Evolutionary conservation across 1,140 invertebrate genomes (phyloP), one percentile per base, ranked within the genome.

Genomic region (Dendroctonus valens): DNA sequence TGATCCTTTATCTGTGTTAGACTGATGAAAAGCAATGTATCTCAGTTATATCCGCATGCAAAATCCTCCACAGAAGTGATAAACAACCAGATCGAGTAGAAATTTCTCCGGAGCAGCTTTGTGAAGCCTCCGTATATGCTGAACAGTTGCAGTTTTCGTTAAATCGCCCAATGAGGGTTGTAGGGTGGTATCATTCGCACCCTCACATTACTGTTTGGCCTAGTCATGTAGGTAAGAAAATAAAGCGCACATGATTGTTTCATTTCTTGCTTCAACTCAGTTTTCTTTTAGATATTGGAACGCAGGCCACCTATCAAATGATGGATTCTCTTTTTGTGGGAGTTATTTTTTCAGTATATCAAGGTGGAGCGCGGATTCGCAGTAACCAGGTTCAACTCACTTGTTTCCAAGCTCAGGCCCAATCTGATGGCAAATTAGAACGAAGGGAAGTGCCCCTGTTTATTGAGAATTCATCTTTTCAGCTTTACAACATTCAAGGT

Each of bases 151-250:
- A 84, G 38, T 69, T 78, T 7, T 79, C 84, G 77, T 80, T 88
- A 51, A 78, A 83, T 2, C 79, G 82, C 53, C 86, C 87, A 15
- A 83, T 94, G 73, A 80, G 90, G 73, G 91, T 95, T 46, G 79
- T 94, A 58, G 92, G 93, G 14, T 95, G 93, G 93, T 95, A 94
- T 76, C 93, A 94, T 79, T 94, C 92, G 6, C 92, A 95, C 81
- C 92, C 92, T 37, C 91, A 94, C 73, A 94, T 94, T 44, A 94
- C 92, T 59, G 92, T 94, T 11, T 93, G 88, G 86, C 93, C 92
- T 39, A 94, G 91, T 58, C 90, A 91, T 81, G 89, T 94, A 74
- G 91, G 90, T 89, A 79, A 12, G 52, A 38, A 41, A 9, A 41
- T 46, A 12, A 26, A 5, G 12, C 48, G 0, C 8, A 37, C 8